Evolutionary conservation across 2,888 invertebrate genomes (phyloP).

Genomic region (Scaptomyza cyrtandrae): DNA sequence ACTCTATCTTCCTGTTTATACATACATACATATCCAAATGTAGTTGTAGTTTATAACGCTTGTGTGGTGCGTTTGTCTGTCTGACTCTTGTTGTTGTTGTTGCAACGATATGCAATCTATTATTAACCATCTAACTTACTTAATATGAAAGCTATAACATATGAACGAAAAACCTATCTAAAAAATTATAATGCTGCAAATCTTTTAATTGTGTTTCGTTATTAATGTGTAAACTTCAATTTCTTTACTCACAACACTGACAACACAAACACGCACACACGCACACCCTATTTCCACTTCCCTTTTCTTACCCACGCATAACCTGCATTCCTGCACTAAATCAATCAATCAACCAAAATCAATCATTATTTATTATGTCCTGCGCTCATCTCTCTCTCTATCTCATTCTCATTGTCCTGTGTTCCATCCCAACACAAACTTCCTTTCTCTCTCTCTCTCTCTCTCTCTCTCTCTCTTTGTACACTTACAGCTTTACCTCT

Average conservation of each 20-base stretch:
- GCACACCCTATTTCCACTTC: slow-evolving; percentile 13
- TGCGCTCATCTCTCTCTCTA: slow-evolving; percentile 16
- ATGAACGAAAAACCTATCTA: slow-evolving; percentile 11
- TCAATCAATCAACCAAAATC: slow-evolving; percentile 22
- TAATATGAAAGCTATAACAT: slow-evolving; percentile 2
- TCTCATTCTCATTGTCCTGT: slow-evolving; percentile 29
- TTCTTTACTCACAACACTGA: slow-evolving; percentile 80
- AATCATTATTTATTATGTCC: slow-evolving; percentile 31
- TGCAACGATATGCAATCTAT: slow-evolving; percentile 1
- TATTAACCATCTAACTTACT: slow-evolving; percentile 16
- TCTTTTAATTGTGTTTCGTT: slow-evolving; percentile 63
- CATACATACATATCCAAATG: slow-evolving; percentile 9
- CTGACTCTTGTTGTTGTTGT: slow-evolving; percentile 4
- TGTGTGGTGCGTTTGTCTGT: slow-evolving; percentile 55
- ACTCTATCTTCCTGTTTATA: slow-evolving; percentile 21
- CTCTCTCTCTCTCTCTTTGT: slow-evolving; percentile 59
- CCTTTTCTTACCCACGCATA: slow-evolving; percentile 17
- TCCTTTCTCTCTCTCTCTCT: slow-evolving; percentile 16
- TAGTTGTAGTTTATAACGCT: slow-evolving; percentile 24
- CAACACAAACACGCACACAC: slow-evolving; percentile 48
- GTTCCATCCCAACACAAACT: slow-evolving; percentile 22
- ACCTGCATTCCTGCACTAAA: slow-evolving; percentile 40
- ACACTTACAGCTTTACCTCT: slow-evolving; percentile 84
- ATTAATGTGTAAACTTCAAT: slow-evolving; percentile 78
- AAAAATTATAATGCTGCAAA: slow-evolving; percentile 33